Base-by-base conservation (phyloP, 1,140 invertebrate genomes). In the Tetragonula clypearis region DNA sequence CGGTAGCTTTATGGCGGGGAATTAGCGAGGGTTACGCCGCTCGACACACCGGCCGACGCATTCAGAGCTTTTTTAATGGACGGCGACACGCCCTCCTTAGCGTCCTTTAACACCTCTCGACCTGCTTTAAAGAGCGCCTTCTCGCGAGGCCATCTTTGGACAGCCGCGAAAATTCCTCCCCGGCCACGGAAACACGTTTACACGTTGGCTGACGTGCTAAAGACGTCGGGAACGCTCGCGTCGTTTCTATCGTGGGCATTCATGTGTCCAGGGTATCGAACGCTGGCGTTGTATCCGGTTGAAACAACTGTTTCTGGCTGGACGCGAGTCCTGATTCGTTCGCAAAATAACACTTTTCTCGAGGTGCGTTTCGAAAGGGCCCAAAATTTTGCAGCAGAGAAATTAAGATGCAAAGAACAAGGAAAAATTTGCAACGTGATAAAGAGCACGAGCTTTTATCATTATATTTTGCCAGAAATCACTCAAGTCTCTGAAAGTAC, bases 31-130 rank as follows among this genome's bases (percentile, higher is more conserved):
- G 89, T 86, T 85, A 86, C 87, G 83, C 77, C 41, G 41, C 86
- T 30, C 30, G 30, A 30, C 30, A 86, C 35, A 35, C 91, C 92
- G 93, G 53, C 79, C 87, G 92, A 89, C 91, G 92, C 89, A 92
- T 93, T 93, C 65, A 89, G 77, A 69, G 85, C 62, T 90, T 91
- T 89, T 92, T 90, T 89, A 91, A 92, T 90, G 91, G 84, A 53
- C 87, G 80, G 71, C 86, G 92, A 90, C 92, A 93, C 92, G 92
- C 92, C 93, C 91, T 93, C 92, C 92, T 94, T 93, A 94, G 92
- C 93, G 90, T 90, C 92, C 92, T 91, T 93, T 93, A 93, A 93
- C 92, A 92, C 92, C 88, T 92, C 49, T 35, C 88, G 86, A 83
- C 72, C 87, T 81, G 62, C 75, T 89, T 87, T 88, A 82, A 91